Evolutionary conservation across 92 coral and sea anemone genomes (phyloP), one percentile per base, ranked within the genome.

Genomic region (Meandrina meandrites): DNA sequence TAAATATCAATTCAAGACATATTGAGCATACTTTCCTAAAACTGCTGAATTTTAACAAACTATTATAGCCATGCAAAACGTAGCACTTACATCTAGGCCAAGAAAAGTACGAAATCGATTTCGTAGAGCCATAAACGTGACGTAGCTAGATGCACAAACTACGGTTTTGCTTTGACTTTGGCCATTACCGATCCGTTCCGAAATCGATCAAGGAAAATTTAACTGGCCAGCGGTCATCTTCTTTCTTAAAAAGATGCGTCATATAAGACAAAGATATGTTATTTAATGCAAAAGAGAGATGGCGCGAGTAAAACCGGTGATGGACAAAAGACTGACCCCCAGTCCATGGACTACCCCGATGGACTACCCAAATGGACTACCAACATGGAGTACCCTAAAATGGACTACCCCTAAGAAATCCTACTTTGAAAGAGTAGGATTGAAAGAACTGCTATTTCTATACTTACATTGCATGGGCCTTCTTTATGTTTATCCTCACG

Each of bases 81-180:
- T 8, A 58, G 40, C 36, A 92, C 99, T 89, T 85, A 97, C 99
- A 86, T 95, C 98, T 54, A 95, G 89, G 53, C 99, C 97, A 83
- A 97, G 94, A 62, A 97, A 90, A 48, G 97, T 93, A 14, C 98
- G 94, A 81, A 97, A 91, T 78, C 98, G 92, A 81, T 92, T 92
- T 67, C 98, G 91, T 16, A 97, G 83, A 84, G 97, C 98, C 98
- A 95, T 97, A 48, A 77, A 78, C 19, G 36, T 37, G 0, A 73
- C 78, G 28, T 35, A 32, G 42, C 8, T 24, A 42, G 30, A 27
- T 35, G 24, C 22, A 50, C 53, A 68, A 45, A 80, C 62, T 66
- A 69, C 73, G 45, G 28, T 37, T 36, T 56, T 35, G 14, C 86
- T 19, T 21, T 18, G 48, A 54, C 16, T 19, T 30, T 11, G 14